Evolutionary conservation across 2,113 vertebrate species (phyloP).

Genomic region (Embiotoca jacksoni): DNA sequence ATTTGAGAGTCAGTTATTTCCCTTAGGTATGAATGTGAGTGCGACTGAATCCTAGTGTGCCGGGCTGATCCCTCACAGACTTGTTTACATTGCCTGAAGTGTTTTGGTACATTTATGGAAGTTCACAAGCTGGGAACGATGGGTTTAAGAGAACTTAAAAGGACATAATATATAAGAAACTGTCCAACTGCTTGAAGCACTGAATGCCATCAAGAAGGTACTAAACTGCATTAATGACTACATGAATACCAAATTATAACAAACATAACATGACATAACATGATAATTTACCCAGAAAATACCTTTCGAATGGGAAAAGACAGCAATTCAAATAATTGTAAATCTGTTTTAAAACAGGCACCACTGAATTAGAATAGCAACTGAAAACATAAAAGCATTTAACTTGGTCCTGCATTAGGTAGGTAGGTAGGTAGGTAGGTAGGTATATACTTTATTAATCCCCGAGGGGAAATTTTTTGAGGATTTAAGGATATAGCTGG

Average conservation of each 20-base stretch:
- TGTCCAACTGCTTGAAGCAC: constrained; percentile 18
- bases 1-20: constrained; percentile 59
- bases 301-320: not conserved
- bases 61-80: constrained; percentile 48
- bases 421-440: too few relatives aligned
- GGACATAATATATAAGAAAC: constrained; percentile 28
- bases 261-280: constrained; percentile 22
- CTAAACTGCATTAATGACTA: constrained; percentile 30
- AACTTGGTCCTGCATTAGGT: not conserved
- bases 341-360: constrained; percentile 8
- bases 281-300: not conserved
- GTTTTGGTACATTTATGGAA: constrained; percentile 38
- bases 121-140: constrained; percentile 28
- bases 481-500: not conserved
- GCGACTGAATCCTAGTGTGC: constrained; percentile 45
- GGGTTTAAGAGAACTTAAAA: constrained; percentile 51
- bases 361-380: constrained; percentile 2
- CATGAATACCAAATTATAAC: constrained; percentile 28
- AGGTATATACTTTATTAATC: too few relatives aligned
- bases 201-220: constrained; percentile 27
- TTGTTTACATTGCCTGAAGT: constrained; percentile 59
- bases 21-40: constrained; percentile 58
- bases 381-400: constrained; percentile 1
- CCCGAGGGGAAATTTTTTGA: too few relatives aligned
- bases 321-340: constrained; percentile 14